These are phyloP conservation scores for Drosophila pallidifrons DNA, from an alignment of 1,140 invertebrate species.

Conservation along the genomic window DNA sequence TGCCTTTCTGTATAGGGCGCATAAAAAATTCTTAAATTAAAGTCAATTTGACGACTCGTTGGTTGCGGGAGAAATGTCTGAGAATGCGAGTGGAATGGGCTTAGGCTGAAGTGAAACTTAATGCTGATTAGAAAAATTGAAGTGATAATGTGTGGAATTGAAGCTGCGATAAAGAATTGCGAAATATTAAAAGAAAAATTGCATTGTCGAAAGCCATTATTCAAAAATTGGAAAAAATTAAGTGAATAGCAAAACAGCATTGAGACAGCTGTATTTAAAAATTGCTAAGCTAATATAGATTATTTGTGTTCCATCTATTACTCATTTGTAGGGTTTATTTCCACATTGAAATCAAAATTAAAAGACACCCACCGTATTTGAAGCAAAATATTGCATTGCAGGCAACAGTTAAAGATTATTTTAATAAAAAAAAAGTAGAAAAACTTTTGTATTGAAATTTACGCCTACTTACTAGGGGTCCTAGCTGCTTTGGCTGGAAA, in stretches of 20 bases:
- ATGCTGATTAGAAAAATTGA: slow-evolving; percentile 70
- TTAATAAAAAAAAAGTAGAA: too few relatives aligned
- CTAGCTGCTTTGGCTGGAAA: too few relatives aligned
- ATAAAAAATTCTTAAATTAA: slow-evolving; percentile 73
- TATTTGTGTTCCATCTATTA: too few relatives aligned
- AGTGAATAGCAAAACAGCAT: too few relatives aligned
- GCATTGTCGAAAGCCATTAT: neutral
- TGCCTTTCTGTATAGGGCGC: slow-evolving; percentile 28
- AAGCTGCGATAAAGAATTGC: neutral
- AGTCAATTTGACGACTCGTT: slow-evolving; percentile 68
- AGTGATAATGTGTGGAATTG: slow-evolving; percentile 50
- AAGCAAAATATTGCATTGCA: too few relatives aligned
- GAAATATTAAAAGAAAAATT: neutral
- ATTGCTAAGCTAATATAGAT: too few relatives aligned
- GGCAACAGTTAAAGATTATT: too few relatives aligned
- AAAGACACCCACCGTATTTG: too few relatives aligned
- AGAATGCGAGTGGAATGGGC: slow-evolving; percentile 14
- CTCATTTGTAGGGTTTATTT: too few relatives aligned
- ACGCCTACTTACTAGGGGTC: too few relatives aligned
- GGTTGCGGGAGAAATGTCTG: slow-evolving; percentile 19
- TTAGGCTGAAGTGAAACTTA: slow-evolving; percentile 49
- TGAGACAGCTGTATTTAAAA: neutral
- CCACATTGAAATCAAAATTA: too few relatives aligned
- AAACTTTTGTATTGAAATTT: too few relatives aligned
- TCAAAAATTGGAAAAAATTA: neutral